Evolutionary conservation across 2,888 invertebrate species (phyloP).

Genomic region (Lepeophtheirus nordmannii): DNA sequence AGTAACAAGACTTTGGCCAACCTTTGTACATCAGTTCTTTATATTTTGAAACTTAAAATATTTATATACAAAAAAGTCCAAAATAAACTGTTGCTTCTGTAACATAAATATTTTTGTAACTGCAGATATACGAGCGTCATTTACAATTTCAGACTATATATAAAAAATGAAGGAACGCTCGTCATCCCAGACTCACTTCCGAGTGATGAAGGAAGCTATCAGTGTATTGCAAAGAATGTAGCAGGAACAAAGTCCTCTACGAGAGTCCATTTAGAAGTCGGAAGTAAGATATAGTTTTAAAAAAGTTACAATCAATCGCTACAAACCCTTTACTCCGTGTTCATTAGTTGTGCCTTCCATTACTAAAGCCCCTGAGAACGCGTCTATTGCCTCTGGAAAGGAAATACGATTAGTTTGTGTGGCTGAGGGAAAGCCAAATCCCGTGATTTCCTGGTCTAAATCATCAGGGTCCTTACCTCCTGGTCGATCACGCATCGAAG

Average conservation of each 20-base stretch:
- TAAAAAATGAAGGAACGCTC: neutral
- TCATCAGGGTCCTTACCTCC: neutral
- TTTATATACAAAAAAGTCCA: too few species aligned
- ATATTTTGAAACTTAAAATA: too few species aligned
- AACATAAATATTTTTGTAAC: too few species aligned
- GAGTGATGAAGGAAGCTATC: conserved; percentile 8
- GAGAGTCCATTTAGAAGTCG: neutral
- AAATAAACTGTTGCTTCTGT: too few species aligned
- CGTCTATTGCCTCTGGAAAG: neutral
- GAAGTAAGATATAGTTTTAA: conserved; percentile 4
- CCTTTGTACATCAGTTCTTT: too few species aligned
- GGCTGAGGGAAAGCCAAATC: neutral
- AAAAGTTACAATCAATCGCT: neutral
- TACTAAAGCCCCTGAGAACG: conserved; percentile 1
- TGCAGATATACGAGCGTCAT: too few species aligned
- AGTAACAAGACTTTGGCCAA: too few species aligned
- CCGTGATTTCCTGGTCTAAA: neutral
- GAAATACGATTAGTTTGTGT: neutral
- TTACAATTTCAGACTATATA: too few species aligned
- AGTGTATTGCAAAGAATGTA: conserved; percentile 9
- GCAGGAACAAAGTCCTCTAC: neutral
- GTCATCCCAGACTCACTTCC: neutral
- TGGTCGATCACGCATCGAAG: neutral
- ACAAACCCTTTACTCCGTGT: neutral
- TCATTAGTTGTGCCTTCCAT: neutral